Conservation (phyloP, 2,888 invertebrate species). For the Drosophila formosana region DNA sequence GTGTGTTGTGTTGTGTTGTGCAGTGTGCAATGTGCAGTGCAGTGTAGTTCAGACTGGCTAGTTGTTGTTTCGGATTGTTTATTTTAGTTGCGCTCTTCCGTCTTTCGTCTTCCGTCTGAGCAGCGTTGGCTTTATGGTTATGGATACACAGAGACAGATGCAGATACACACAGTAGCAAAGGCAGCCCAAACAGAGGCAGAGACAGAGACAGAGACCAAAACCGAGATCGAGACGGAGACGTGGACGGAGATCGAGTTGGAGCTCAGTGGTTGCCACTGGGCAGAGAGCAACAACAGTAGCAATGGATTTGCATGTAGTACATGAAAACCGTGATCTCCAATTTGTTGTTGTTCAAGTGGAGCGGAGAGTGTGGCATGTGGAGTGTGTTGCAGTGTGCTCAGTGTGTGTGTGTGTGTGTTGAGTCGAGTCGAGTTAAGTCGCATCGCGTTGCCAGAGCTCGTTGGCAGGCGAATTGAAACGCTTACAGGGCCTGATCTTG, state of each 20-base stretch:
- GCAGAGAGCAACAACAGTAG: slow-evolving; percentile 80
- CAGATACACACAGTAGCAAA: slow-evolving; percentile 37
- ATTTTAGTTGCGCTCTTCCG: slow-evolving; percentile 72
- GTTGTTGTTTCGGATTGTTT: slow-evolving; percentile 64
- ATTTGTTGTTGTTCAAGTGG: slow-evolving; percentile 80
- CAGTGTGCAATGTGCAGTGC: neutral
- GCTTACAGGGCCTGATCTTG: slow-evolving; percentile 70
- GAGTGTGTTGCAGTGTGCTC: slow-evolving; percentile 7
- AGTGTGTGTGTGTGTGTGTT: slow-evolving; percentile 4
- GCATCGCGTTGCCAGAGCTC: slow-evolving; percentile 25
- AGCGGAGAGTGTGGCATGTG: slow-evolving; percentile 8
- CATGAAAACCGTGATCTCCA: slow-evolving; percentile 86
- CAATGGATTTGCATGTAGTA: slow-evolving; percentile 85
- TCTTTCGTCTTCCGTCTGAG: slow-evolving; percentile 62
- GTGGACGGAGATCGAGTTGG: slow-evolving; percentile 4
- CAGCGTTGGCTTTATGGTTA: slow-evolving; percentile 67
- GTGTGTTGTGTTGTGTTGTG: neutral
- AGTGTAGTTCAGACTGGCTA: slow-evolving; percentile 19
- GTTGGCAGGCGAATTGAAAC: slow-evolving; percentile 59
- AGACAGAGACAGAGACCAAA: slow-evolving; percentile 9
- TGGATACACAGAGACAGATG: slow-evolving; percentile 62
- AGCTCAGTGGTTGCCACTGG: slow-evolving; percentile 35
- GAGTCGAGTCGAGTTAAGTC: slow-evolving; percentile 27
- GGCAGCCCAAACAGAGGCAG: slow-evolving; percentile 32
- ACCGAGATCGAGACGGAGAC: neutral